Evolutionary conservation across 2,113 vertebrate genomes (phyloP), one percentile per base, ranked within the genome.

Genomic region (Campylomormyrus tamandua): DNA sequence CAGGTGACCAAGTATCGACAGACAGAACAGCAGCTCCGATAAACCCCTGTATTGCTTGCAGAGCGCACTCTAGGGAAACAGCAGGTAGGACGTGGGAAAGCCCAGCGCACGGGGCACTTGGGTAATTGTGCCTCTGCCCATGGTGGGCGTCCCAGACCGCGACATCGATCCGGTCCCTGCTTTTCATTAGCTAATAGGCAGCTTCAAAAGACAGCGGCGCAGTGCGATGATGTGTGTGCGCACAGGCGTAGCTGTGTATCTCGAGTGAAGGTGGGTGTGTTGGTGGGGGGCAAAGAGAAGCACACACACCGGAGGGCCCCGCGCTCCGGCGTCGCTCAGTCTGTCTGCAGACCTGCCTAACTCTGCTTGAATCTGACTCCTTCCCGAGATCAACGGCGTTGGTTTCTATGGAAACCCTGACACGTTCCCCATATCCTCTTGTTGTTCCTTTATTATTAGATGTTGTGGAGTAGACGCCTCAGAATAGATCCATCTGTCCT

Each of bases 381-480:
- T 90, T 88, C 74, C 80, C 91, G 91, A 92, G 90, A 90, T 87
- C 88, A 87, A 89, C 85, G 74, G 88, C 90, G 90, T 66, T 85
- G 58, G 92, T 91, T 91, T 90, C 91, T 92, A 92, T 90, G 90
- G 91, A 92, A 93, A 93, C 91, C 83, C 84, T 84, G 86, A 90
- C 90, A 83, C 66, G 80, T 93, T 91, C 62, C 90, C 70, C 86
- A 80, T 83, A 89, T 89, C 90, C 85, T 89, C 89, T 88, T 92
- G 91, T 91, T 90, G 91, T 91, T 92, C 83, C 90, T 91, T 93
- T 93, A 93, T 91, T 91, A 92, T 93, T 92, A 91, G 90, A 88
- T 90, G 92, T 87, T 90, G 85, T 83, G 90, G 91, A 91, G 92
- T 92, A 92, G 77, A 49, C 77, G 17, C 80, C 92, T 92, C 89